Evolutionary conservation across 2,113 vertebrate genomes (phyloP).

Genomic region (Lasiurus cinereus): DNA sequence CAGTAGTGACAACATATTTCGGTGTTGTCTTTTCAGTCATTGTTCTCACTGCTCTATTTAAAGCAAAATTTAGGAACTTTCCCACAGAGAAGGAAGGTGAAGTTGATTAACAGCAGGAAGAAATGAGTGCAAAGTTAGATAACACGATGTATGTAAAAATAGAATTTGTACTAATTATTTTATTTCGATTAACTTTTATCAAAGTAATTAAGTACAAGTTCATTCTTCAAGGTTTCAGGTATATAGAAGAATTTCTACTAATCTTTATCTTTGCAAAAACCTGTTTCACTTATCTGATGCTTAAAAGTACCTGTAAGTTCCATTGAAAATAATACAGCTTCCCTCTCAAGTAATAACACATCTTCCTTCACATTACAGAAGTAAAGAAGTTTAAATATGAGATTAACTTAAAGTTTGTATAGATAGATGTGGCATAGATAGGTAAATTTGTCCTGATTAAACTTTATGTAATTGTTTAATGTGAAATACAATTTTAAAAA

Average conservation of each 20-base stretch:
- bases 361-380: background rate
- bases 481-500: background rate
- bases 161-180: background rate
- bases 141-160: background rate
- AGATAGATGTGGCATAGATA: no score
- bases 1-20: background rate
- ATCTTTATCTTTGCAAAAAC: background rate
- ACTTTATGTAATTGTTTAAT: background rate
- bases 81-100: slow-evolving; percentile 66
- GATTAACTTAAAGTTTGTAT: background rate
- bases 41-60: slow-evolving; percentile 71
- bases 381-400: background rate
- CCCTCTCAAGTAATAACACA: background rate
- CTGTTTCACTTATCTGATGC: background rate
- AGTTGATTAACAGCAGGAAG: slow-evolving; percentile 3
- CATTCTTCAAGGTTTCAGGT: background rate
- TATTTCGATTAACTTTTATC: background rate
- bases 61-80: slow-evolving; percentile 63
- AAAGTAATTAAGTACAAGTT: background rate
- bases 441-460: background rate
- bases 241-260: background rate
- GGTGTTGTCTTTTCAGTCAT: slow-evolving; percentile 2
- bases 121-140: slow-evolving; percentile 19
- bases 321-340: background rate
- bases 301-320: background rate